Evolutionary conservation across 1,140 invertebrate species (phyloP), one percentile per base, ranked within the genome.

Genomic region (Anastrepha obliqua): DNA sequence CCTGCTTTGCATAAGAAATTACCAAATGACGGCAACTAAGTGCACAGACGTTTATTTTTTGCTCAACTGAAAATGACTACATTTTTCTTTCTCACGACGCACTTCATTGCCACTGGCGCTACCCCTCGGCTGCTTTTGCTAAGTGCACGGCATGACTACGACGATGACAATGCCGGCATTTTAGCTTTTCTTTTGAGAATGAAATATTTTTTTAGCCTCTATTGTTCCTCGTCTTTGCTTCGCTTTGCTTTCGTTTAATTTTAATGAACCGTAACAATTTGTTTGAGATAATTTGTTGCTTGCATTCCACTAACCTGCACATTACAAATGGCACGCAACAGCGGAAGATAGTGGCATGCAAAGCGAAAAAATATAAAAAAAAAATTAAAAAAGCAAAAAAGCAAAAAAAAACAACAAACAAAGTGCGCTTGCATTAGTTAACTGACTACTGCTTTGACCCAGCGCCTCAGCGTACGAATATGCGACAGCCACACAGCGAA

Each of bases 261-360:
- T 92, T 92, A 92, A 92, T 92, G 91, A 92, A 92, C 90, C 91
- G 90, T 91, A 92, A 91, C 89, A 92, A 92, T 92, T 92, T 92
- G 90, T 90, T 90, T 89, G 90, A 90, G 91, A 92, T 92, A 92
- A 92, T 92, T 92, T 92, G 91, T 91, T 92, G 90, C 91, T 90
- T 86, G 42, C 85, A 86, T 42, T 44, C 58, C 90, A 90, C 58
- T 17, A 81, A 90, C 88, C 86, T 86, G 87, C 78, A 55, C 74
- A 81, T 81, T 81, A 81, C 51, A 29, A 81, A 81, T 39, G 64
- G 11, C 64, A 67, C 7, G 29, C n/a, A 67, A 67, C 20, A 67
- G 17, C n/a, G 17, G 29, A 20, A 67, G n/a, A 7, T 58, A 64
- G 17, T n/a, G 17, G 39, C 39, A 55, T 55, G 47, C 74, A 81